A percentile compares a stretch with the other conserved stretches of the same genome.
These are phyloP conservation scores for Bambusicola thoracicus DNA, from an alignment of 2,113 vertebrate genomes.

Conservation along the genomic window DNA sequence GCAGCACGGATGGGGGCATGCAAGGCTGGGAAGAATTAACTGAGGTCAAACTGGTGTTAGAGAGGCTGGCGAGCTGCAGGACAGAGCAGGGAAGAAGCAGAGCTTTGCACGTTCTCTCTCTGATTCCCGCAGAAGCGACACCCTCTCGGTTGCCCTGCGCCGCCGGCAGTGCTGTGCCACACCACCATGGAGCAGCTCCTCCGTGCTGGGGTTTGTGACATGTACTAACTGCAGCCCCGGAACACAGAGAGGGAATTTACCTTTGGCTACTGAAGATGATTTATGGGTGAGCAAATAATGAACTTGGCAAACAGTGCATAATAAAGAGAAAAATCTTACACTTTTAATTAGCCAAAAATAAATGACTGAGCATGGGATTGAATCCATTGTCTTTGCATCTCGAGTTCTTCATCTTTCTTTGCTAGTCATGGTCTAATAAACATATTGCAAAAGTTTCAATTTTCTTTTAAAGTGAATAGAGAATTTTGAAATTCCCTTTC, in stretches of 20 bases:
- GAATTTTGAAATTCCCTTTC: neutral
- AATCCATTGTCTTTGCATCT: neutral
- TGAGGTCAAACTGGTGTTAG: neutral
- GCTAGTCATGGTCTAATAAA: neutral
- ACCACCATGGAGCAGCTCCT: neutral
- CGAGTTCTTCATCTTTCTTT: neutral
- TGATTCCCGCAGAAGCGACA: neutral
- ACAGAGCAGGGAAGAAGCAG: neutral
- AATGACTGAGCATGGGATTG: constrained; percentile 60
- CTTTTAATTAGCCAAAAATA: constrained; percentile 80
- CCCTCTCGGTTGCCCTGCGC: too few species aligned
- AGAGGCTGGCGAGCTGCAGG: neutral
- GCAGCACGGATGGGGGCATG: neutral
- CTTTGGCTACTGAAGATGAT: constrained; percentile 60
- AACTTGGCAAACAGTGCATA: constrained; percentile 76
- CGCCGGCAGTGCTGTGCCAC: neutral
- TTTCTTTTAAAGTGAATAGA: neutral
- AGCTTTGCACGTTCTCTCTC: neutral
- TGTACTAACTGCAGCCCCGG: neutral
- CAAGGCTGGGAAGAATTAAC: too few species aligned
- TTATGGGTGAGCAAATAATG: constrained; percentile 76
- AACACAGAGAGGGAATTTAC: neutral
- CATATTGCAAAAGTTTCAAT: neutral
- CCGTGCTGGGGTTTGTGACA: neutral
- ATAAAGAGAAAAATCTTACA: constrained; percentile 77